Base-by-base conservation (phyloP, 2,888 invertebrate genomes). In the Pseudococcus jackbeardsleyi region DNA sequence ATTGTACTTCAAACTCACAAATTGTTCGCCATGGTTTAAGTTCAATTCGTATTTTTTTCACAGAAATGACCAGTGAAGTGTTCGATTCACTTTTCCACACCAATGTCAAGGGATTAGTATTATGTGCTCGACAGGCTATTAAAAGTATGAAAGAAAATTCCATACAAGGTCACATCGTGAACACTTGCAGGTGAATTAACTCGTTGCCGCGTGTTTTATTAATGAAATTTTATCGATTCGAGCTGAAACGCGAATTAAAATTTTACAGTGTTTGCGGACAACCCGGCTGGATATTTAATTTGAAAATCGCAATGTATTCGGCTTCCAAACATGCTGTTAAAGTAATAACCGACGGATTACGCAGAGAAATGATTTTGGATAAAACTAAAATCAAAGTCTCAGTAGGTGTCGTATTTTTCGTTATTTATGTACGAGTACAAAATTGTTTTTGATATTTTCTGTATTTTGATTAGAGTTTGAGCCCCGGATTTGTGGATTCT, bases 111-210 rank as follows among this genome's bases (percentile, higher is more conserved):
- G 72, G 72, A 72, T 33, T 72, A 72, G 72, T 72, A 4, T 5
- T 33, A 1, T 72, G 72, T 33, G 72, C 72, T 8, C 26, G 17
- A 19, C 72, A 72, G 33, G 72, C 72, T 17, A 33, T 72, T 4
- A 72, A 72, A 72, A 72, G 5, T 4, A 72, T 72, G 72, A 72
- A 72, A 72, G 72, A 72, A 8, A 72, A 72, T 33, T 72, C 72
- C 15, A 33, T 72, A 17, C 33, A 33, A 72, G 72, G 72, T 0
- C 72, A 72, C 15, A 33, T 72, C 9, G 39, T 72, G 1, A 72
- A 72, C n/a, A 17, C 33, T 17, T 72, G 33, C 72, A 72, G 72
- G 72, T 72, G 33, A 64, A 33, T 33, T 33, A 33, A 46, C 46
- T 46, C 46, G 46, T 7, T 3, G 26, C 3, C 1, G 15, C n/a